A percentile compares a stretch with the other conserved stretches of the same genome.
phyloP scores from a whole-genome alignment of 2,113 vertebrate genomes.

The Heterocephalus glaber region DNA sequence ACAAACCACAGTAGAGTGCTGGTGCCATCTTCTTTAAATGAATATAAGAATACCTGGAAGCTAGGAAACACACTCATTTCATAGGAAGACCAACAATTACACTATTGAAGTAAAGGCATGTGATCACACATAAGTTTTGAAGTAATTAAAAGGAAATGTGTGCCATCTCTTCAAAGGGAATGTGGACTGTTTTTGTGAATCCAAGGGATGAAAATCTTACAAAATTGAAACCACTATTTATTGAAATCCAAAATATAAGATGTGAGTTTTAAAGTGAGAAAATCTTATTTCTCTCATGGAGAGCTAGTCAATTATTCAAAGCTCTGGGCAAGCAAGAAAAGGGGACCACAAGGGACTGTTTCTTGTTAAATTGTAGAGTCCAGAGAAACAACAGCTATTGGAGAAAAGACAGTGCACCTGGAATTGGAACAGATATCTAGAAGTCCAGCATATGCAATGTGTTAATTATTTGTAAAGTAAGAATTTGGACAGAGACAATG shows the following conservation, averaged over 20 bases:
- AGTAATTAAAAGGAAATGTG: neutral
- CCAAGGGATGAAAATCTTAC: neutral
- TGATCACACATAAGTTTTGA: neutral
- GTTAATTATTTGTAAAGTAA: neutral
- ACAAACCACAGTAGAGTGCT: neutral
- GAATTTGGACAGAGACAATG: neutral
- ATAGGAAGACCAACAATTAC: neutral
- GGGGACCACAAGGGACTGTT: neutral
- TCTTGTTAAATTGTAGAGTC: neutral
- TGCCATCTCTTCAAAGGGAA: neutral
- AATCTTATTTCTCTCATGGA: neutral
- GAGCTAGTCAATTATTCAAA: neutral
- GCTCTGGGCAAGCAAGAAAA: neutral
- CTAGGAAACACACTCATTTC: too few relatives aligned
- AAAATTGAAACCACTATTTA: neutral
- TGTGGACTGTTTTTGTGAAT: neutral
- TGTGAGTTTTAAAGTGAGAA: neutral
- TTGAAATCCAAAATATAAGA: neutral
- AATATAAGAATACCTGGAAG: neutral
- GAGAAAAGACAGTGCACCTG: accelerated
- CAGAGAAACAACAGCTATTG: neutral
- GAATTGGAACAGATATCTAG: neutral
- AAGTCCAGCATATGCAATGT: neutral
- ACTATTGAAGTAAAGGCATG: neutral
- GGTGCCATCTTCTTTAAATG: neutral